These are phyloP conservation scores for Empidonax alnorum DNA, from an alignment of 2,113 vertebrate genomes.

Conservation along the genomic window DNA sequence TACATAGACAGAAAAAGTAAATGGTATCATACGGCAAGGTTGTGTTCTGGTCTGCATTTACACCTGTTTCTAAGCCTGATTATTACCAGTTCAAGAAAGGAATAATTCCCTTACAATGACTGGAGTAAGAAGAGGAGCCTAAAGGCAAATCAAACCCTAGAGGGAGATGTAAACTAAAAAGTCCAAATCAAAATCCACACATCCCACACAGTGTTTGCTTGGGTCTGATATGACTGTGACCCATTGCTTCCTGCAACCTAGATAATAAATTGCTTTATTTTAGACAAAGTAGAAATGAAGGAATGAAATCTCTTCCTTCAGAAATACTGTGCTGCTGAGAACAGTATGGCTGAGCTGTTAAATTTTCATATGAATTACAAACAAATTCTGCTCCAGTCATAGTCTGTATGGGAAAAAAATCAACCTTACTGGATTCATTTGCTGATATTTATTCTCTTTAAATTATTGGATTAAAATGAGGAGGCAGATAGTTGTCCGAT, in stretches of 20 bases:
- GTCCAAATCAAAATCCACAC: background rate
- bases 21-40: background rate
- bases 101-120: background rate
- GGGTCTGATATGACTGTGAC: background rate
- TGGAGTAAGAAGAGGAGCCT: background rate
- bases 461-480: background rate
- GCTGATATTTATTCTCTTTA: background rate
- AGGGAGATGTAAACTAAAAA: background rate
- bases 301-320: background rate
- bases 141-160: background rate
- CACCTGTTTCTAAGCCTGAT: background rate
- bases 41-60: background rate
- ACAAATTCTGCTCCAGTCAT: background rate
- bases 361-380: constrained; percentile 20
- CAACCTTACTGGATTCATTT: background rate
- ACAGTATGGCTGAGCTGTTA: constrained; percentile 1
- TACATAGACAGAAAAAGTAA: constrained; percentile 14
- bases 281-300: background rate
- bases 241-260: background rate
- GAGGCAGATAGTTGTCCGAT: background rate
- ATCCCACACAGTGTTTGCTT: background rate
- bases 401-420: background rate
- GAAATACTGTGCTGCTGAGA: background rate
- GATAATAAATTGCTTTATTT: background rate
- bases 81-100: background rate